Evolutionary conservation across 1,140 invertebrate species (phyloP).

Genomic region (Macrobrachium rosenbergii): DNA sequence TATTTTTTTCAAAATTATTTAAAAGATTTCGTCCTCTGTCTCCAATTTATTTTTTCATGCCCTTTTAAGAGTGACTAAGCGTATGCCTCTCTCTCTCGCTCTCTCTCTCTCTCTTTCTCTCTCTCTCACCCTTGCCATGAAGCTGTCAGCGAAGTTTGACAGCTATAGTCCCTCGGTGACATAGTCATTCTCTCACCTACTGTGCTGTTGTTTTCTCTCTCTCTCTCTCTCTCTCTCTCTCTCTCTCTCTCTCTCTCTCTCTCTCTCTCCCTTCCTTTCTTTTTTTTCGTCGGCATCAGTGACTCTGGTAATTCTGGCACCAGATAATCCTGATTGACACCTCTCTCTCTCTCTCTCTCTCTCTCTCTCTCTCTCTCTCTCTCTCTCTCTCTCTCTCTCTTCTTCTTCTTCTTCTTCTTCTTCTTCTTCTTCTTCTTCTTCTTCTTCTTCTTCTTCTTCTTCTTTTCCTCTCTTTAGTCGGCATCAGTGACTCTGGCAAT

Average conservation of each 20-base stretch:
- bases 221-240: not conserved
- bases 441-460: slow-evolving; percentile 2
- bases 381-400: slow-evolving; percentile 7
- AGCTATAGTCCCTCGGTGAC: not conserved
- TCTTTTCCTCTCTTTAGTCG: not conserved
- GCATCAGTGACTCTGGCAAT: no score
- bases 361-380: not conserved
- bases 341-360: no score
- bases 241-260: slow-evolving; percentile 20
- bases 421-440: not conserved
- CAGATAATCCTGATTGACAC: no score
- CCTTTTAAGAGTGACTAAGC: no score
- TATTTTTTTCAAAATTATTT: not conserved
- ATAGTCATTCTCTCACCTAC: slow-evolving; percentile 9
- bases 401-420: not conserved
- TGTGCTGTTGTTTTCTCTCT: not conserved
- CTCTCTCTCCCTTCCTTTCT: not conserved
- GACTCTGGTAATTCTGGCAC: no score
- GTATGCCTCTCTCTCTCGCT: no score
- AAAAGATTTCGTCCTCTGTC: not conserved
- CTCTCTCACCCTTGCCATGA: not conserved
- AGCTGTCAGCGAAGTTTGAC: not conserved
- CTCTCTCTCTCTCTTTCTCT: no score
- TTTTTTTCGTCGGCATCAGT: not conserved
- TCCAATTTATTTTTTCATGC: not conserved